Percentiles rank a stretch among this genome's conserved stretches.
These are phyloP conservation scores for Nipponia nippon DNA, from an alignment of 2,113 vertebrate species.

Conservation along the genomic window DNA sequence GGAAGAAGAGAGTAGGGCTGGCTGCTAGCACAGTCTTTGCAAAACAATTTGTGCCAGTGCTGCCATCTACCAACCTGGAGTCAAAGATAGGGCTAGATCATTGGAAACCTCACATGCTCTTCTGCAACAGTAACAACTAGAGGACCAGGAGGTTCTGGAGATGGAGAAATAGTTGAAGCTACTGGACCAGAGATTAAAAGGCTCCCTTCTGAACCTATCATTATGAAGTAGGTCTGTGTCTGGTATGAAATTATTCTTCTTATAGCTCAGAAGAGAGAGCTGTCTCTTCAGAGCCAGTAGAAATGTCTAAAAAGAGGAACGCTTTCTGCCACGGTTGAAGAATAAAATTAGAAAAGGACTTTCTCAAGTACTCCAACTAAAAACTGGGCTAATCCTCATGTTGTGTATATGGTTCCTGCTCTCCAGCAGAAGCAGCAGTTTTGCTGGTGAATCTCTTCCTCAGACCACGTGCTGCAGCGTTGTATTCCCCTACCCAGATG, in stretches of 20 bases:
- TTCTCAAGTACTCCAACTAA: background rate
- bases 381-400: background rate
- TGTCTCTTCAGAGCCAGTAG: background rate
- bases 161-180: background rate
- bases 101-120: background rate
- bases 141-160: background rate
- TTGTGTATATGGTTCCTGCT: background rate
- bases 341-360: background rate
- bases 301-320: background rate
- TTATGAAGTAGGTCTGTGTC: background rate
- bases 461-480: background rate
- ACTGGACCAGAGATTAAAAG: background rate
- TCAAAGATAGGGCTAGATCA: background rate
- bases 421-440: background rate
- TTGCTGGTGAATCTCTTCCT: background rate
- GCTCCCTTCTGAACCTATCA: background rate
- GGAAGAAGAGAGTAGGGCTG: background rate
- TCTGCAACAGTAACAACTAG: background rate
- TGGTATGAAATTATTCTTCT: background rate
- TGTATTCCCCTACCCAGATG: background rate
- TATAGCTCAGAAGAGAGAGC: background rate
- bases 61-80: background rate
- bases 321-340: background rate
- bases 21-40: background rate
- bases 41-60: background rate